A percentile compares a stretch with the other conserved stretches of the same genome.
These are phyloP conservation scores for Tiaroga cobitis DNA, from an alignment of 2,797 vertebrate genomes.

Conservation along the genomic window DNA sequence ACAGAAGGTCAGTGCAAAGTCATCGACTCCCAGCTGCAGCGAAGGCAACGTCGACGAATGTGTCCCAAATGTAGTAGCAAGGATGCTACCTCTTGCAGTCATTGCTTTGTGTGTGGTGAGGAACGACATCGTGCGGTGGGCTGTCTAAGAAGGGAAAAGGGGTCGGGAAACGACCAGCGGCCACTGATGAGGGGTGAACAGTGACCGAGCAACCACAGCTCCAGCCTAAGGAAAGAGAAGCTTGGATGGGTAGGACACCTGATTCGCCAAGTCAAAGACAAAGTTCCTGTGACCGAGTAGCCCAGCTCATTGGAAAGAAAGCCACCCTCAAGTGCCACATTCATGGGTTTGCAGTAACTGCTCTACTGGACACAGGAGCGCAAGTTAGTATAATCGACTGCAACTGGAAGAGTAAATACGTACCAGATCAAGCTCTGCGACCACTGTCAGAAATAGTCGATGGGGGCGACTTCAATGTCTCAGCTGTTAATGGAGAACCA, in stretches of 20 bases:
- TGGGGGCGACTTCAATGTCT: too few species aligned
- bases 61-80: too few species aligned
- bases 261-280: neutral
- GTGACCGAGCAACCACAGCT: neutral
- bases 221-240: neutral
- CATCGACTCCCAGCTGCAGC: too few species aligned
- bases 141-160: neutral
- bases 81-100: too few species aligned
- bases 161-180: neutral
- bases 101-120: too few species aligned
- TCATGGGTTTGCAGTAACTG: neutral
- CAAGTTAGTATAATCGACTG: too few species aligned
- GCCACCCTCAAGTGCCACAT: neutral
- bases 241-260: too few species aligned
- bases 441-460: neutral
- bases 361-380: too few species aligned
- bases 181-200: neutral
- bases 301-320: neutral
- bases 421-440: neutral
- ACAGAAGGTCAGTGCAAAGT: too few species aligned
- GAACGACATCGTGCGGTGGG: neutral
- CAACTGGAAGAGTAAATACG: neutral
- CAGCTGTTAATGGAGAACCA: too few species aligned
- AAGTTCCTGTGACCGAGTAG: neutral
- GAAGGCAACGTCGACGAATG: too few species aligned